Evolutionary conservation across 2,797 vertebrate genomes (phyloP).

Genomic region (Neopelma chrysocephalum): DNA sequence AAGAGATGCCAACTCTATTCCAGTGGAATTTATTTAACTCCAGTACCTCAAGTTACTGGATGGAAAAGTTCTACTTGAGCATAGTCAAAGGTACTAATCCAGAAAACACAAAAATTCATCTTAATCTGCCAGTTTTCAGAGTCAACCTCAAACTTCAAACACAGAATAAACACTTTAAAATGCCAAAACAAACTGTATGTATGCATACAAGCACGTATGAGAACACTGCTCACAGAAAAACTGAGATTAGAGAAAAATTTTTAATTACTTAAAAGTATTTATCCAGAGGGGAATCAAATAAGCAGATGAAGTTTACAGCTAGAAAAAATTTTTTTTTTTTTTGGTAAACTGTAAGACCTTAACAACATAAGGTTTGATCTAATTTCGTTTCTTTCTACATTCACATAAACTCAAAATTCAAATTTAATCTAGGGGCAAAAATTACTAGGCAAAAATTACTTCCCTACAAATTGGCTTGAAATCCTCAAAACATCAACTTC

Average conservation of each 20-base stretch:
- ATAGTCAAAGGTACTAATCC: not conserved
- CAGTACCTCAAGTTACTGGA: not conserved
- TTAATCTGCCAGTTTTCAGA: not conserved
- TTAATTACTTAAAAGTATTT: not conserved
- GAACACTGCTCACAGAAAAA: not conserved
- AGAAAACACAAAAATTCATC: not conserved
- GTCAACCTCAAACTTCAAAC: not conserved
- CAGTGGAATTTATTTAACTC: not conserved
- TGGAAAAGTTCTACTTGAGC: not conserved
- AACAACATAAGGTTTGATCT: not conserved
- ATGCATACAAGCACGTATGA: not conserved
- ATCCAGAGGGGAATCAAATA: not conserved
- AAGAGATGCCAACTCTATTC: not conserved
- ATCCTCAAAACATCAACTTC: not conserved
- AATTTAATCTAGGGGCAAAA: not conserved
- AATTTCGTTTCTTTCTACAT: not conserved
- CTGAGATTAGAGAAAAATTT: not conserved
- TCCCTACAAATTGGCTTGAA: not conserved
- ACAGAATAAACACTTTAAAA: not conserved
- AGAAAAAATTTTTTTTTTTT: not conserved
- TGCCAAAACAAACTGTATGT: not conserved
- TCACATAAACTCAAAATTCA: not conserved
- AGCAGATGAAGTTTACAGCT: not conserved
- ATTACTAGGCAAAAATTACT: not conserved
- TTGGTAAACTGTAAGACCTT: not conserved